A percentile compares a stretch with the other conserved stretches of the same genome.
Conservation (phyloP, 2,888 invertebrate genomes). For the Rhingia campestris region DNA sequence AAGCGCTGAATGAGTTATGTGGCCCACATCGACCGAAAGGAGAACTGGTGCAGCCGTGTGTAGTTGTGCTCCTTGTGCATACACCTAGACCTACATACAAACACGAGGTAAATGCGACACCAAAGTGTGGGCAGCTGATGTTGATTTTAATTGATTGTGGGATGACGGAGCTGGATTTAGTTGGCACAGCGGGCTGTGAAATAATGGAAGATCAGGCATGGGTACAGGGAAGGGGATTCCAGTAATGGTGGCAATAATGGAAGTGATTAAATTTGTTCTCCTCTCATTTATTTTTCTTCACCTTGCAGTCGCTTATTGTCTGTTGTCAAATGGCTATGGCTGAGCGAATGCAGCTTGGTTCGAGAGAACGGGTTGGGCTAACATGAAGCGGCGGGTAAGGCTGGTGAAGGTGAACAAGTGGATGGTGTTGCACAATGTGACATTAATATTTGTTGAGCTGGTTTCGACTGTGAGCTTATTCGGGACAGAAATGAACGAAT, state of each 20-base stretch:
- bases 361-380: constrained; percentile 3
- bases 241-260: constrained; percentile 51
- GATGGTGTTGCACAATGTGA: constrained; percentile 45
- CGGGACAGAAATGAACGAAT: neutral
- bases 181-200: neutral
- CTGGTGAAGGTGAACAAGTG: constrained; percentile 52
- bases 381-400: neutral
- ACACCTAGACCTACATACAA: neutral
- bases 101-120: constrained; percentile 39
- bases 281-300: constrained; percentile 20
- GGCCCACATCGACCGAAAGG: constrained; percentile 42
- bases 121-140: constrained; percentile 70
- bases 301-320: constrained; percentile 16
- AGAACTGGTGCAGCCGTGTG: constrained; percentile 34
- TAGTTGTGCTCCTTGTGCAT: constrained; percentile 29
- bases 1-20: constrained; percentile 59
- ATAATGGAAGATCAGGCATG: neutral
- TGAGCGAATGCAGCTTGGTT: neutral
- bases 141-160: constrained; percentile 72
- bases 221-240: constrained; percentile 8
- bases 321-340: constrained; percentile 11
- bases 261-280: constrained; percentile 58
- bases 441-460: constrained; percentile 39
- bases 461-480: neutral
- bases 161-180: constrained; percentile 48